Evolutionary conservation across 2,113 vertebrate genomes (phyloP).

Genomic region (Glareola pratincola): DNA sequence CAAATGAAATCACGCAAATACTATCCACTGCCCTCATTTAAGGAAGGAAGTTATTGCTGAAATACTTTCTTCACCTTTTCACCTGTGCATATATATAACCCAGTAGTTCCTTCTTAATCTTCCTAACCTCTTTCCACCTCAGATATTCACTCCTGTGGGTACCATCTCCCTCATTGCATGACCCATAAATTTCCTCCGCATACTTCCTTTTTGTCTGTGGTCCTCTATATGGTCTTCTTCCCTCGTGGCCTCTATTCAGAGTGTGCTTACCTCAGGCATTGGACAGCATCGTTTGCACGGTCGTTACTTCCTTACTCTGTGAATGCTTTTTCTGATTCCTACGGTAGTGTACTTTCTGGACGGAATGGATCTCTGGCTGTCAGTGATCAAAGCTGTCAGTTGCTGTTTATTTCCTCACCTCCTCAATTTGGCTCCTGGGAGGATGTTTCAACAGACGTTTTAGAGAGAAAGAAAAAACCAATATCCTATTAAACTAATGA

Average conservation of each 20-base stretch:
- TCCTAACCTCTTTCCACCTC: neutral
- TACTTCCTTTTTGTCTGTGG: neutral
- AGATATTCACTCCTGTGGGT: neutral
- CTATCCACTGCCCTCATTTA: neutral
- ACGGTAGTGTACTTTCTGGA: neutral
- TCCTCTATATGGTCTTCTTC: neutral
- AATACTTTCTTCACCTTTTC: neutral
- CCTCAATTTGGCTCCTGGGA: conserved; percentile 74
- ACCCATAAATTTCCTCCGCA: neutral
- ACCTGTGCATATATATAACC: neutral
- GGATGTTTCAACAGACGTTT: conserved; percentile 75
- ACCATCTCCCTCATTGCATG: neutral
- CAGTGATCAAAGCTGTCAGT: conserved; percentile 70
- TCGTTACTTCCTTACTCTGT: neutral
- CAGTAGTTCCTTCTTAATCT: neutral
- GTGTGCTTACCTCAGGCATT: neutral
- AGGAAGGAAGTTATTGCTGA: neutral
- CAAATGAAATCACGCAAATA: neutral
- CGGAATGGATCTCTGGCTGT: conserved; percentile 52
- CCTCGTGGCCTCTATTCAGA: neutral
- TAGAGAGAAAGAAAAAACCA: conserved; percentile 73
- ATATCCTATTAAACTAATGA: conserved; percentile 80
- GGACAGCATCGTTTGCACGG: neutral
- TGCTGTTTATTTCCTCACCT: conserved; percentile 76
- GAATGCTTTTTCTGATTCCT: neutral